Evolutionary conservation across 2,797 vertebrate genomes (phyloP), one percentile per base, ranked within the genome.

Genomic region (Australoheros facetus): DNA sequence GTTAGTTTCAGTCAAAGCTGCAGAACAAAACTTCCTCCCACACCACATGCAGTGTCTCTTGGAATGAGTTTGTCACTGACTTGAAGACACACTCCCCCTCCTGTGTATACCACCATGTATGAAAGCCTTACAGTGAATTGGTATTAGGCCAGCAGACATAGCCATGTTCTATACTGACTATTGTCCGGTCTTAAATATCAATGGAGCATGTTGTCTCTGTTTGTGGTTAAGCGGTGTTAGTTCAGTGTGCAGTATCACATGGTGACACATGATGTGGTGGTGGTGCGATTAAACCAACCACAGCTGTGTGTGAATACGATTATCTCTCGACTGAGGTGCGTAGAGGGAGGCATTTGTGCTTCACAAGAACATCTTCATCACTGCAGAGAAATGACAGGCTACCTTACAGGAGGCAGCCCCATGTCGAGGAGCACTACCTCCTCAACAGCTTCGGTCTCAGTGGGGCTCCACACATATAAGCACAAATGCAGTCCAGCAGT

Each of bases 1-100:
- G 94, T 93, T 94, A 93, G 94, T 95, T 95, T 95, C 93, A 95
- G 94, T 95, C 93, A 94, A 92, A 94, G 94, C 93, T 93, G 92
- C 91, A 92, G 92, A 94, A 93, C 93, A 95, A 93, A 95, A 95
- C 93, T 95, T 95, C 94, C 93, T 95, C 92, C 91, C 93, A 94
- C 94, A 93, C 93, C 91, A 93, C 93, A 94, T 93, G 91, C 90
- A 93, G 90, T 92, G 90, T 94, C 88, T 89, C 88, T 90, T 84
- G 89, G 80, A 95, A 93, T 92, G 93, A 93, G 88, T 94, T 94
- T 95, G 93, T 93, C 93, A 91, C 86, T 84, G 83, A 90, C 90
- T 86, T 86, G 92, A 92, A 92, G 92, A 90, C 89, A 82, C 84
- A 73, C 90, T 75, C 90, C 79, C 86, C 81, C 80, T 78, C 84